Percentiles rank a stretch among this genome's conserved stretches.
Evolutionary conservation across 30 jellyfish, hydroid and myxozoan species (phyloP).

Genomic region (Mastigias papua): DNA sequence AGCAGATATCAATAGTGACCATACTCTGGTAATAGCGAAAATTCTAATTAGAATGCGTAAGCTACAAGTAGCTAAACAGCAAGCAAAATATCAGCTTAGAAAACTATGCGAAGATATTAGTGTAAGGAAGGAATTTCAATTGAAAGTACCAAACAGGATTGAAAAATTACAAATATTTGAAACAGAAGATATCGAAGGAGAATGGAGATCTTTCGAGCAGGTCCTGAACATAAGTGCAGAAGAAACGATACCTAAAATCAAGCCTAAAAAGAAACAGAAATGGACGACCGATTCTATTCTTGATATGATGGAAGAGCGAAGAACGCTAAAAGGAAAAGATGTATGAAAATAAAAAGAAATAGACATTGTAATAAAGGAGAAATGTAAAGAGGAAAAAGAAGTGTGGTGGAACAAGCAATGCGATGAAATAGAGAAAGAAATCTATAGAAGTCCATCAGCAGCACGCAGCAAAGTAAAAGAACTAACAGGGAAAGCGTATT

Average conservation of each 20-base stretch:
- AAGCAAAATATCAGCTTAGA: slow-evolving; percentile 1
- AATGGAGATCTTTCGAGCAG: background rate
- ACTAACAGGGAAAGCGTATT: slow-evolving; percentile 41
- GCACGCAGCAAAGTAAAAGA: slow-evolving; percentile 55
- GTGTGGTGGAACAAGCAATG: slow-evolving; percentile 4
- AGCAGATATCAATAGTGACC: background rate
- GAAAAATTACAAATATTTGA: slow-evolving; percentile 12
- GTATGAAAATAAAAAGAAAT: background rate
- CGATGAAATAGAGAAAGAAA: slow-evolving; percentile 12
- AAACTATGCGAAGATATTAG: background rate
- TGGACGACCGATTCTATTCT: too few relatives aligned
- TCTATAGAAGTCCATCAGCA: slow-evolving; percentile 33
- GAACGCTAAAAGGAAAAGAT: background rate
- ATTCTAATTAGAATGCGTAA: background rate
- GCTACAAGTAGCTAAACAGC: background rate
- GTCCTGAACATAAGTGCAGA: background rate
- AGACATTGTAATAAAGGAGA: slow-evolving; percentile 7
- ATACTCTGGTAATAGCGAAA: background rate
- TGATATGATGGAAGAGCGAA: slow-evolving; percentile 5
- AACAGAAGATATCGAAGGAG: background rate
- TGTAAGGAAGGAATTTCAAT: slow-evolving; percentile 28
- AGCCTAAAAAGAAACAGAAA: slow-evolving; percentile 13
- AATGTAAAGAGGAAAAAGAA: slow-evolving; percentile 23
- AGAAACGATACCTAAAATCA: background rate
- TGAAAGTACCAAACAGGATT: slow-evolving; percentile 49